Evolutionary conservation across 2,797 vertebrate genomes (phyloP).

Genomic region (Jordanella pulchra): DNA sequence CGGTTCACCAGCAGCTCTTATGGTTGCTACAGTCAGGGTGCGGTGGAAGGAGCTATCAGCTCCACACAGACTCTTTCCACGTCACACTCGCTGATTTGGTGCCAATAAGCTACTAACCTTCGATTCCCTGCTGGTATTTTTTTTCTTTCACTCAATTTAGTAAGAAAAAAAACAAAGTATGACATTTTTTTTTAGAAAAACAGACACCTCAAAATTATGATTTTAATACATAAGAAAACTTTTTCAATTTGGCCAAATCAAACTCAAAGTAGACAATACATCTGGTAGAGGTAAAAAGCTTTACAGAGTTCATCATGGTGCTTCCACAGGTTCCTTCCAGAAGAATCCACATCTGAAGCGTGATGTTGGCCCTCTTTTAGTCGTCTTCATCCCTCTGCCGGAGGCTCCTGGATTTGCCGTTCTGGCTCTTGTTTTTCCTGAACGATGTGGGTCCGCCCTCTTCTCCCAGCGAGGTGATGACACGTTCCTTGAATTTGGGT

Average conservation of each 20-base stretch:
- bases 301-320: not conserved
- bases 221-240: not conserved
- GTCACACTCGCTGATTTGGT: conserved; percentile 37
- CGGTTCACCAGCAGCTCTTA: not conserved
- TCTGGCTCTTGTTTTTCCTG: conserved; percentile 91
- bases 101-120: conserved; percentile 19
- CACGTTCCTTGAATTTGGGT: conserved; percentile 90
- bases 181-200: too few species aligned
- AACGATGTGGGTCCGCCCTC: conserved; percentile 80
- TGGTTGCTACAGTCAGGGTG: conserved; percentile 48
- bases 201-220: not conserved
- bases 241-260: conserved; percentile 3
- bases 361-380: conserved; percentile 10
- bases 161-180: conserved; percentile 31
- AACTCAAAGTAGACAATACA: not conserved
- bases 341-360: conserved; percentile 16
- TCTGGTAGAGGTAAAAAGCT: not conserved
- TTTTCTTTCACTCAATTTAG: not conserved
- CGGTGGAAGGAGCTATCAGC: conserved; percentile 51
- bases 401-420: conserved; percentile 89
- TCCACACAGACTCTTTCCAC: conserved; percentile 24
- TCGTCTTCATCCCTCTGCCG: conserved; percentile 88
- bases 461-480: conserved; percentile 90
- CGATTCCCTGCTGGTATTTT: not conserved
- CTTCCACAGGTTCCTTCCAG: not conserved